Evolutionary conservation across 2,113 vertebrate genomes (phyloP).

Genomic region (human): DNA sequence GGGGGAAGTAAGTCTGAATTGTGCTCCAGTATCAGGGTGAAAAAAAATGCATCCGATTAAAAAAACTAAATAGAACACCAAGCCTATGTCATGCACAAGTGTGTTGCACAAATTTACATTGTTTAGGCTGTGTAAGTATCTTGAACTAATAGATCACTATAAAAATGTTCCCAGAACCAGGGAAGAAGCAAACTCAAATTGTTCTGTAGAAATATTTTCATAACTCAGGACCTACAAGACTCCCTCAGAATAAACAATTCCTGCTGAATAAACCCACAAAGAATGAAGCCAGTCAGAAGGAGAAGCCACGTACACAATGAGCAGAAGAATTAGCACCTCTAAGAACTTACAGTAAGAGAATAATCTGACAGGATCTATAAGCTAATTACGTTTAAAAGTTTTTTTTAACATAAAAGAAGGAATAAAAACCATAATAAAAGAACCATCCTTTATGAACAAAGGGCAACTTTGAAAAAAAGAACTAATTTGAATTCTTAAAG

Average conservation of each 20-base stretch:
- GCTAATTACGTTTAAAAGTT: background rate
- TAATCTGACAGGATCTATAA: background rate
- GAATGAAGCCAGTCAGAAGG: background rate
- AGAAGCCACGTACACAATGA: background rate
- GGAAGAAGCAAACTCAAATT: constrained; percentile 14
- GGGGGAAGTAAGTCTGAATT: background rate
- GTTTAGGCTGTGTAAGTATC: constrained; percentile 12
- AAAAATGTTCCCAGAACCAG: background rate
- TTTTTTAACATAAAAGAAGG: background rate
- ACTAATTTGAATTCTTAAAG: background rate
- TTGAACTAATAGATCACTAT: background rate
- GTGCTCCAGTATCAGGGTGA: background rate
- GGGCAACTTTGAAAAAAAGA: background rate
- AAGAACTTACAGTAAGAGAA: background rate
- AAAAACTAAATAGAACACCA: background rate
- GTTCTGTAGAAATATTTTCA: constrained; percentile 5
- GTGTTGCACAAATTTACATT: background rate
- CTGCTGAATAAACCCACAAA: background rate
- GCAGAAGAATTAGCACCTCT: background rate
- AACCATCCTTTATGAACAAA: background rate
- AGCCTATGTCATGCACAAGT: background rate
- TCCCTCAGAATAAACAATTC: constrained; percentile 3
- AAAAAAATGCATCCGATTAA: background rate
- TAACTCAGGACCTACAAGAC: background rate
- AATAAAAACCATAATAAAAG: background rate